Evolutionary conservation across 2,797 vertebrate species (phyloP).

Genomic region (Crypturellus tataupa): DNA sequence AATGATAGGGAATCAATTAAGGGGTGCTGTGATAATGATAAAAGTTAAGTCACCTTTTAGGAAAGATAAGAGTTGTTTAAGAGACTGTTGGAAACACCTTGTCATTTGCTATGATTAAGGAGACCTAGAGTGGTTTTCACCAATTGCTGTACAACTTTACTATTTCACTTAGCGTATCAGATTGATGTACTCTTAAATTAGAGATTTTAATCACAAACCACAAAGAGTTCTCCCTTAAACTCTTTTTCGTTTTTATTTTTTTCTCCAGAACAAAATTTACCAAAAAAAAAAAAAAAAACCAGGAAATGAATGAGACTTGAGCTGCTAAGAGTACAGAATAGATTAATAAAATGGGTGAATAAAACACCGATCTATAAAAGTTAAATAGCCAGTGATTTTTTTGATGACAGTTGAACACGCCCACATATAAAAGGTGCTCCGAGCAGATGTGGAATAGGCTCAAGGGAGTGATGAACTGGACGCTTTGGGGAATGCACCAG

Average conservation of each 20-base stretch:
- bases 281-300: neutral
- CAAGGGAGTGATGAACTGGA: neutral
- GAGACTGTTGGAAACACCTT: neutral
- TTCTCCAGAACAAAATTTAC: neutral
- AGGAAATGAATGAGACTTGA: neutral
- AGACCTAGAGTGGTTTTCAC: neutral
- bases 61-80: slow-evolving; percentile 5
- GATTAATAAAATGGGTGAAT: neutral
- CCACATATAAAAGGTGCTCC: neutral
- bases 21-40: neutral
- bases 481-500: neutral
- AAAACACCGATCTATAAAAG: neutral
- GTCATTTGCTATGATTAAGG: neutral
- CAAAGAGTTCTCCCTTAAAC: neutral
- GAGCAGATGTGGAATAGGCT: neutral
- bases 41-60: neutral
- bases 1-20: neutral
- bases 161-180: neutral
- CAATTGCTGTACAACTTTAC: neutral
- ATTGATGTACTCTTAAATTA: neutral
- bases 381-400: neutral
- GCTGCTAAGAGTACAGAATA: slow-evolving; percentile 2
- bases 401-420: neutral
- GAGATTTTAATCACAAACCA: neutral
- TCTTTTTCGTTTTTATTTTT: neutral